Base-by-base conservation (phyloP, 2,113 vertebrate species). In the Scomber japonicus region DNA sequence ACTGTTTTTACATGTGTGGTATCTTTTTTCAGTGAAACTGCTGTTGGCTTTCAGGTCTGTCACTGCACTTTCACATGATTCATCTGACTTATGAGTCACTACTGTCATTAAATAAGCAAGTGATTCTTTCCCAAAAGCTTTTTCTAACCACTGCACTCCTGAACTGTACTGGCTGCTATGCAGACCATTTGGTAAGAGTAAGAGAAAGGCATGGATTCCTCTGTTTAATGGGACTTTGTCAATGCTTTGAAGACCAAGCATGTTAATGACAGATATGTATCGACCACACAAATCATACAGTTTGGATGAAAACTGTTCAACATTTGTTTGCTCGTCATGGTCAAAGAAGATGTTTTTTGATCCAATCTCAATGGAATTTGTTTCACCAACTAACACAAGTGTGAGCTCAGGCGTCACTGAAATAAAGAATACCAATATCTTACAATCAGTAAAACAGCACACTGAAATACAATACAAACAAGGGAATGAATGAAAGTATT, bases 321-420 rank as follows among this genome's bases (percentile, higher is more conserved):
- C 0, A 0, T 69, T 27, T 75, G 2, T 46, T 50, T 63, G 31
- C 3, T 45, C 3, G 0, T 84, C 71, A 61, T 79, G 45, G 21
- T 78, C 44, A 31, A 80, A 9, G 54, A 87, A 56, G 21, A 87
- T 0, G 54, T 87, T 86, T 44, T 67, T 35, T 63, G 75, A 24
- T 45, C 67, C 75, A 40, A 51, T 54, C 21, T 89, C 75, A 64
- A 83, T 27, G 0, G 71, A 50, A 19, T 74, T 71, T 40, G 21
- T 17, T 11, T 89, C 72, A 48, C 88, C 88, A 55, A 71, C 57
- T 61, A 87, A 80, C 31, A 82, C 15, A 55, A 89, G 57, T 68
- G 63, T 84, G n/a, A 71, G 68, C 0, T 55, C 0, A 74, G 84
- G 49, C 0, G 11, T 3, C 59, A 21, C 81, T 87, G 84, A 59